phyloP scores from a whole-genome alignment of 2,797 vertebrate genomes.

The Graptemys geographica region DNA sequence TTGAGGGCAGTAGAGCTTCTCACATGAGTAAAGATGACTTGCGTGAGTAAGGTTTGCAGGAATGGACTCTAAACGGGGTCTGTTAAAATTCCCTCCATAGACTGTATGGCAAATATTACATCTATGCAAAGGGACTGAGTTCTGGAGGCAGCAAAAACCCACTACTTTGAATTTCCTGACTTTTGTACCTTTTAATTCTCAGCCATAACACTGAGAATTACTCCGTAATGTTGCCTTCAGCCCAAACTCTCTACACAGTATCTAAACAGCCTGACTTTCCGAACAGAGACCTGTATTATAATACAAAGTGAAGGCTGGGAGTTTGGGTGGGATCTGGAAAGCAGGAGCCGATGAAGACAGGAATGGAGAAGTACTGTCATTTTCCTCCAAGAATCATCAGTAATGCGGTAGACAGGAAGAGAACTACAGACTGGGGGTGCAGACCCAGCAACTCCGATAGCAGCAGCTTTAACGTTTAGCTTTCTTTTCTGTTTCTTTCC shows the following conservation, averaged over 20 bases:
- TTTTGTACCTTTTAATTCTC: neutral
- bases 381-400: neutral
- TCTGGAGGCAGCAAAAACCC: neutral
- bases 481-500: neutral
- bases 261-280: neutral
- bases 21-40: neutral
- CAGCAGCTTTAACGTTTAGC: neutral
- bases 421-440: neutral
- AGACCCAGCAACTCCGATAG: neutral
- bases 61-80: neutral
- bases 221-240: accelerated
- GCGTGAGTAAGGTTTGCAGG: neutral
- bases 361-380: neutral
- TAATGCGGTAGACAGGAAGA: neutral
- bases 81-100: neutral
- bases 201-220: accelerated
- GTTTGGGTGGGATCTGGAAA: accelerated
- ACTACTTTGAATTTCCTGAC: neutral
- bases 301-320: neutral
- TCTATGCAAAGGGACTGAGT: neutral
- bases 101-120: accelerated
- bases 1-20: neutral
- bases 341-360: neutral
- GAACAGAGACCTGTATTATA: neutral
- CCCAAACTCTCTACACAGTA: accelerated